Percentiles rank a stretch among this genome's conserved stretches.
Conservation (phyloP, 2,113 vertebrate genomes). For the Osmerus eperlanus region DNA sequence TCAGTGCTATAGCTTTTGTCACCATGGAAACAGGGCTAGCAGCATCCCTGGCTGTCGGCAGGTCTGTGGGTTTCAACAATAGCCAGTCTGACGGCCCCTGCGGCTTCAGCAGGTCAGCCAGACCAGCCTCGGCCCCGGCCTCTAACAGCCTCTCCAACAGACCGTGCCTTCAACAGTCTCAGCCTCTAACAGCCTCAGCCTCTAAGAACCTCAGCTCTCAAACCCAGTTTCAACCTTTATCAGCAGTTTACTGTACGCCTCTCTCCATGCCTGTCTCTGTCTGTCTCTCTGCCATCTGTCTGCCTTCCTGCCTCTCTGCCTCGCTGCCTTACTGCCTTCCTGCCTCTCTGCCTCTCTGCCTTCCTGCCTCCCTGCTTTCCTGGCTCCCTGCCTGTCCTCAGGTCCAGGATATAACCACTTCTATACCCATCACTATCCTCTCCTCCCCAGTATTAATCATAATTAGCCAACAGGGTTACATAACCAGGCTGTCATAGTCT, state of each 20-base stretch:
- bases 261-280: slow-evolving; percentile 16
- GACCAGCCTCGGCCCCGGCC: background rate
- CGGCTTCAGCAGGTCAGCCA: slow-evolving; percentile 48
- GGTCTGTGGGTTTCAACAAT: slow-evolving; percentile 46
- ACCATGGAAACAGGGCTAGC: slow-evolving; percentile 77
- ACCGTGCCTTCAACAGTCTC: too few species aligned
- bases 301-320: too few species aligned
- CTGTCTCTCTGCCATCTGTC: background rate
- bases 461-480: slow-evolving; percentile 37
- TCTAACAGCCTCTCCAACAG: too few species aligned
- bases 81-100: slow-evolving; percentile 43
- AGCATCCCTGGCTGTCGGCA: slow-evolving; percentile 51
- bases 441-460: slow-evolving; percentile 11
- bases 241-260: too few species aligned
- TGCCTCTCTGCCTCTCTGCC: too few species aligned
- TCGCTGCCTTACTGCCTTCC: too few species aligned
- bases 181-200: too few species aligned
- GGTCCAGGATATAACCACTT: too few species aligned
- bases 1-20: slow-evolving; percentile 70
- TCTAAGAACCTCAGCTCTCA: too few species aligned
- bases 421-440: too few species aligned
- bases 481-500: slow-evolving; percentile 27
- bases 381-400: too few species aligned
- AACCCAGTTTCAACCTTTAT: background rate
- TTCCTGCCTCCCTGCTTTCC: background rate